phyloP scores from a whole-genome alignment of 2,113 vertebrate species.

The Hoplias malabaricus region DNA sequence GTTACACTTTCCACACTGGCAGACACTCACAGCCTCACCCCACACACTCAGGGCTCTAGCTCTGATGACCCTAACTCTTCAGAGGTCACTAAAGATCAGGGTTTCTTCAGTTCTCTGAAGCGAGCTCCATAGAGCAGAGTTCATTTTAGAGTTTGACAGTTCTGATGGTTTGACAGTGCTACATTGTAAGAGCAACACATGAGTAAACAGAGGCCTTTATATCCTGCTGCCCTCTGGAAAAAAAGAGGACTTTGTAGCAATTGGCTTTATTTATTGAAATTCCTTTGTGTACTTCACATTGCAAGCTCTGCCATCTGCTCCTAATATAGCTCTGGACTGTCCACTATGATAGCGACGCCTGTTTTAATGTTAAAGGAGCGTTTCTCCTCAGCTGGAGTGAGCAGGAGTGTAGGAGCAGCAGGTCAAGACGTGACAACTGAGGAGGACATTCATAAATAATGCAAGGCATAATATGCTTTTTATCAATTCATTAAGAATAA shows the following conservation, averaged over 20 bases:
- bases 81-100: constrained; percentile 29
- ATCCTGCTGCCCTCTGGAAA: too few species aligned
- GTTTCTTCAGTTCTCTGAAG: constrained; percentile 3
- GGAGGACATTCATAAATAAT: too few species aligned
- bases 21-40: neutral
- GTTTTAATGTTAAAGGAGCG: constrained; percentile 16
- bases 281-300: neutral
- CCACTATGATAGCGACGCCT: neutral
- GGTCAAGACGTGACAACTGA: neutral
- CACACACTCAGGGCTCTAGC: neutral
- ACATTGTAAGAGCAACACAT: neutral
- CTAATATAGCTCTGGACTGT: constrained; percentile 2
- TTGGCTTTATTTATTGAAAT: too few species aligned
- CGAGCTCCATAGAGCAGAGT: neutral
- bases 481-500: neutral
- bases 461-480: too few species aligned
- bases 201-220: too few species aligned
- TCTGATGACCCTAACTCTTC: neutral
- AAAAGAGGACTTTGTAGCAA: too few species aligned
- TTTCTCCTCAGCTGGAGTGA: neutral
- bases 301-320: constrained; percentile 3
- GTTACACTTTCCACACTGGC: constrained; percentile 41
- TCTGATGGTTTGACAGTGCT: neutral
- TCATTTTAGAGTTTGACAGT: neutral
- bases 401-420: neutral